Evolutionary conservation across 2,888 invertebrate genomes (phyloP).

Genomic region (Tanytarsus gracilentus): DNA sequence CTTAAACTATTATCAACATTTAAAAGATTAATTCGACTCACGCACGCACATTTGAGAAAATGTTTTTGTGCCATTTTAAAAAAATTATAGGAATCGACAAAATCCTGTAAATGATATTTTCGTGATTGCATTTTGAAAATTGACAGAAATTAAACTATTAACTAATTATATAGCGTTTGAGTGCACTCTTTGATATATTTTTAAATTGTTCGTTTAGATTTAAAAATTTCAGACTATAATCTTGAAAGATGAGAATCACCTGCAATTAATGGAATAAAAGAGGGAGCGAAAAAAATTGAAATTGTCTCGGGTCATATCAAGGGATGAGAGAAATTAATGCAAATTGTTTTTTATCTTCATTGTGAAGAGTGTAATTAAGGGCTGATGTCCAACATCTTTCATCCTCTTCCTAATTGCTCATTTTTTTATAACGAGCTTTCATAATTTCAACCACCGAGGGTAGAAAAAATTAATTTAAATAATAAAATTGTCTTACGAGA

Average conservation of each 20-base stretch:
- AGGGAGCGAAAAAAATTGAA: background rate
- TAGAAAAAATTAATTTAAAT: background rate
- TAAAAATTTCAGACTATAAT: conserved; percentile 14
- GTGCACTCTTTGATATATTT: background rate
- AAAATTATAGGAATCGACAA: too few relatives aligned
- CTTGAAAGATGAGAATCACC: background rate
- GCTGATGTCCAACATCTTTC: background rate
- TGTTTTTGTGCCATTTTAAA: too few relatives aligned
- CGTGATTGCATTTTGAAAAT: too few relatives aligned
- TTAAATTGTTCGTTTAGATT: background rate
- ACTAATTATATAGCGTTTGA: background rate
- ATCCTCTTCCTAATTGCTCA: background rate
- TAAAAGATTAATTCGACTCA: too few relatives aligned
- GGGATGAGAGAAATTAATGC: background rate
- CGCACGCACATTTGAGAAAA: too few relatives aligned
- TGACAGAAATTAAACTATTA: conserved; percentile 16
- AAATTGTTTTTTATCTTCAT: conserved; percentile 7
- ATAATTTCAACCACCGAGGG: background rate
- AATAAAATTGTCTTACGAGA: background rate
- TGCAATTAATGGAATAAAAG: conserved; percentile 2
- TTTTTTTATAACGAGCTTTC: background rate
- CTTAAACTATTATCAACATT: too few relatives aligned
- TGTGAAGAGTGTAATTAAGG: background rate
- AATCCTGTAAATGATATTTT: too few relatives aligned
- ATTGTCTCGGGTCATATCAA: background rate